Conservation (phyloP, 2,888 invertebrate species). For the Erebia aethiops region DNA sequence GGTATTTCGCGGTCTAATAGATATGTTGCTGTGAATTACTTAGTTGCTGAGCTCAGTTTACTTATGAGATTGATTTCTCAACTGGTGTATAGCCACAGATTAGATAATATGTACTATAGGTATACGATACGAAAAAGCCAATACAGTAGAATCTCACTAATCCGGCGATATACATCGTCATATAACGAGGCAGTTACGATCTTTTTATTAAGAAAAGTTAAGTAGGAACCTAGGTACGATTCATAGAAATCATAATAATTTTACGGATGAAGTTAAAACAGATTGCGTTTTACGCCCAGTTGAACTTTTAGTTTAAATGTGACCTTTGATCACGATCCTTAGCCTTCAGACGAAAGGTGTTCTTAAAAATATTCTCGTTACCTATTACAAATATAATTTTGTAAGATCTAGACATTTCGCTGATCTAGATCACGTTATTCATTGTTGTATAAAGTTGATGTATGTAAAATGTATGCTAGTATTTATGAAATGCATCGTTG, state of each 20-base stretch:
- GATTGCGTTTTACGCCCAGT: too few species aligned
- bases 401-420: slow-evolving; percentile 10
- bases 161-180: too few species aligned
- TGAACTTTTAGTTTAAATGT: too few species aligned
- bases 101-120: not conserved
- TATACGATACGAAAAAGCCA: not conserved
- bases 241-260: too few species aligned
- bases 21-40: slow-evolving; percentile 11
- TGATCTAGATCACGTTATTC: slow-evolving; percentile 18
- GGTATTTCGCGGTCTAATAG: slow-evolving; percentile 26
- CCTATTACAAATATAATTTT: not conserved
- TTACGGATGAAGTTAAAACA: too few species aligned
- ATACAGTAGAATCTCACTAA: not conserved
- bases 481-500: slow-evolving; percentile 14
- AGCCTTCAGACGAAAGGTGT: not conserved
- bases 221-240: too few species aligned
- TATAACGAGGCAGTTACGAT: too few species aligned
- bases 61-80: slow-evolving; percentile 19
- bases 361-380: not conserved
- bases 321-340: too few species aligned
- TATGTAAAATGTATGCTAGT: slow-evolving; percentile 2
- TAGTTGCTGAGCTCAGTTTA: slow-evolving; percentile 24
- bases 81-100: not conserved
- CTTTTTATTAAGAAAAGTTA: too few species aligned
- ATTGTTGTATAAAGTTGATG: slow-evolving; percentile 13